phyloP scores from a whole-genome alignment of 2,888 invertebrate species.

The Chromoteleia sp. region DNA sequence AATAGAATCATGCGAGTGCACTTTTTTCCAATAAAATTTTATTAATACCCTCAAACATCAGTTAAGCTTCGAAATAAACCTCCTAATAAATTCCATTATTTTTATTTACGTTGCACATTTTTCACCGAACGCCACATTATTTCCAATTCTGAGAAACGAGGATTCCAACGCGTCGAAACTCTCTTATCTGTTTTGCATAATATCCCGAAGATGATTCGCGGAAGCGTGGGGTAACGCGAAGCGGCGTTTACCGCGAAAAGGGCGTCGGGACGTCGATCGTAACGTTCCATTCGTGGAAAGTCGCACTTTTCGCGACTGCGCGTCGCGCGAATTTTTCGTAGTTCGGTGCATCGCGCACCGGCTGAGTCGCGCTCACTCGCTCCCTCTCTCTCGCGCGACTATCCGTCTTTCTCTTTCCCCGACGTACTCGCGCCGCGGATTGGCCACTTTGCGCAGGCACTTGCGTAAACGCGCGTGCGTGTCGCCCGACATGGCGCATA shows the following conservation, averaged over 20 bases:
- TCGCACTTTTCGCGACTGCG: conserved; percentile 43
- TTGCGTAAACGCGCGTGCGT: conserved; percentile 67
- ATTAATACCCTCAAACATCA: too few relatives aligned
- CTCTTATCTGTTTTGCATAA: conserved; percentile 39
- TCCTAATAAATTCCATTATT: too few relatives aligned
- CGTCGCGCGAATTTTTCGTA: conserved; percentile 33
- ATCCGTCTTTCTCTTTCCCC: conserved; percentile 15
- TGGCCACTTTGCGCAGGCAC: conserved; percentile 56
- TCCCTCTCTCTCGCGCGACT: conserved; percentile 4
- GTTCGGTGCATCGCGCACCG: too few relatives aligned
- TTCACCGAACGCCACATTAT: conserved; percentile 5
- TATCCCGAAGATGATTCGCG: conserved; percentile 20
- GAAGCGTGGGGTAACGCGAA: conserved; percentile 12
- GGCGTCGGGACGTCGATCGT: conserved; percentile 22
- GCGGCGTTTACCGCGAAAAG: conserved; percentile 22
- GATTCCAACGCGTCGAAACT: conserved; percentile 19
- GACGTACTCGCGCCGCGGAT: conserved; percentile 41
- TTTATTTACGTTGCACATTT: conserved; percentile 18
- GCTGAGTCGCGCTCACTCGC: neutral
- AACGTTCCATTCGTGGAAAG: conserved; percentile 42
- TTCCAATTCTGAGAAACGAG: conserved; percentile 17
- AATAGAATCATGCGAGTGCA: too few relatives aligned
- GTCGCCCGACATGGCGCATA: conserved; percentile 61
- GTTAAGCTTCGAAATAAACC: too few relatives aligned
- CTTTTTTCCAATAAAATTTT: too few relatives aligned